phyloP scores from a whole-genome alignment of 1,140 invertebrate species.

The Ceratina calcarata region DNA sequence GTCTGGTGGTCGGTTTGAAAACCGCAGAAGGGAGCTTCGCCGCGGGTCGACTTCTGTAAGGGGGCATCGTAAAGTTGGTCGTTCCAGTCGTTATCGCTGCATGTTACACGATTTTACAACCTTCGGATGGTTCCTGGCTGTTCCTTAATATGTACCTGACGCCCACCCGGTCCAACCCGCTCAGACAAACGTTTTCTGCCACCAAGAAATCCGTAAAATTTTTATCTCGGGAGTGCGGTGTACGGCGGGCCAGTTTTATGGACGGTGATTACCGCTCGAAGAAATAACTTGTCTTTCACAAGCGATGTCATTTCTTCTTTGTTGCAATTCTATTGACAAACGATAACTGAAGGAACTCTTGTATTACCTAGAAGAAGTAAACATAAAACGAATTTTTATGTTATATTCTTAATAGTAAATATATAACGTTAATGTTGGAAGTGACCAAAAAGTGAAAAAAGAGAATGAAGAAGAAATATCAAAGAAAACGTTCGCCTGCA shows the following conservation, averaged over 20 bases:
- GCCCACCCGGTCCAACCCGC: not conserved
- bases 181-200: not conserved
- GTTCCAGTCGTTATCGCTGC: slow-evolving; percentile 31
- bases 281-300: not conserved
- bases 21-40: not conserved
- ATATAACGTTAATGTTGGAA: too few relatives aligned
- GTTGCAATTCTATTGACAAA: slow-evolving; percentile 5
- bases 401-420: too few relatives aligned
- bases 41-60: not conserved
- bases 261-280: slow-evolving; percentile 1
- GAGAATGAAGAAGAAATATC: too few relatives aligned
- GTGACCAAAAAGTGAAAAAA: too few relatives aligned
- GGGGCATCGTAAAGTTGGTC: slow-evolving; percentile 38
- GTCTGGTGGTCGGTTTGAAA: slow-evolving; percentile 9
- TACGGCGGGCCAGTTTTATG: slow-evolving; percentile 14
- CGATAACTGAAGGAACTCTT: not conserved
- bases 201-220: slow-evolving; percentile 36
- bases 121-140: slow-evolving; percentile 18
- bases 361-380: not conserved
- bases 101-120: slow-evolving; percentile 49
- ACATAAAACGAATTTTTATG: too few relatives aligned
- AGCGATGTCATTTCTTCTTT: slow-evolving; percentile 8
- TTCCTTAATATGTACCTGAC: slow-evolving; percentile 9
- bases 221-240: slow-evolving; percentile 21
- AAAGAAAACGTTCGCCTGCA: too few relatives aligned